phyloP scores from a whole-genome alignment of 2,113 vertebrate genomes.

The Poeciliopsis turrubarensis region DNA sequence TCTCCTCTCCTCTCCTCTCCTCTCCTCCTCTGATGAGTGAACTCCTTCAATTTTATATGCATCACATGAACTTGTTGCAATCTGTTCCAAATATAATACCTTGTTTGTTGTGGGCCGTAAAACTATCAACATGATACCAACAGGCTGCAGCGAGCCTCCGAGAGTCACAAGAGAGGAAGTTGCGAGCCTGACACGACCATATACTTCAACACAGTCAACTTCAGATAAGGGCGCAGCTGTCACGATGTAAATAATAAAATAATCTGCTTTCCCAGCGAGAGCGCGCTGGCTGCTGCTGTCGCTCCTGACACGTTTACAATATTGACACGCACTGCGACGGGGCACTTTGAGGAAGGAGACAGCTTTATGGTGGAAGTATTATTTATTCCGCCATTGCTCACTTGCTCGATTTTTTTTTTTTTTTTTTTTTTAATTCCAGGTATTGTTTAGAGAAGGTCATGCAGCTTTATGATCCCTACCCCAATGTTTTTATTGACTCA shows the following conservation, averaged over 20 bases:
- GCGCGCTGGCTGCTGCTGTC: background rate
- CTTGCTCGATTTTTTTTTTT: background rate
- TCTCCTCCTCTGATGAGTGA: constrained; percentile 10
- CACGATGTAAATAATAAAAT: constrained; percentile 23
- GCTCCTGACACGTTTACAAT: constrained; percentile 49
- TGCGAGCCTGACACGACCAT: constrained; percentile 12
- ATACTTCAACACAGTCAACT: constrained; percentile 12
- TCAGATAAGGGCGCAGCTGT: constrained; percentile 13
- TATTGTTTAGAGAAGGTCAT: background rate
- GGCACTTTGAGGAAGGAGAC: constrained; percentile 2
- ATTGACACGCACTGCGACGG: constrained; percentile 7
- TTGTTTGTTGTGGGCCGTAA: constrained; percentile 63
- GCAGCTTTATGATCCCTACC: background rate
- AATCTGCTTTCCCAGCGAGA: constrained; percentile 39
- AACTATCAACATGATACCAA: constrained; percentile 52
- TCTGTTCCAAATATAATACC: constrained; percentile 34
- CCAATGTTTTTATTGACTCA: constrained; percentile 1
- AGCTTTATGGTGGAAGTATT: constrained; percentile 7
- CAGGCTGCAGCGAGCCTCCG: constrained; percentile 41
- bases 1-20: constrained; percentile 14
- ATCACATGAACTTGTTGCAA: constrained; percentile 35
- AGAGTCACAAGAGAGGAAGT: constrained; percentile 60
- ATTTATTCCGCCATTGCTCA: background rate
- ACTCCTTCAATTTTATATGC: constrained; percentile 59
- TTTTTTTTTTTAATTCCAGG: background rate